Conservation (phyloP, 2,113 vertebrate species). For the Parus major region DNA sequence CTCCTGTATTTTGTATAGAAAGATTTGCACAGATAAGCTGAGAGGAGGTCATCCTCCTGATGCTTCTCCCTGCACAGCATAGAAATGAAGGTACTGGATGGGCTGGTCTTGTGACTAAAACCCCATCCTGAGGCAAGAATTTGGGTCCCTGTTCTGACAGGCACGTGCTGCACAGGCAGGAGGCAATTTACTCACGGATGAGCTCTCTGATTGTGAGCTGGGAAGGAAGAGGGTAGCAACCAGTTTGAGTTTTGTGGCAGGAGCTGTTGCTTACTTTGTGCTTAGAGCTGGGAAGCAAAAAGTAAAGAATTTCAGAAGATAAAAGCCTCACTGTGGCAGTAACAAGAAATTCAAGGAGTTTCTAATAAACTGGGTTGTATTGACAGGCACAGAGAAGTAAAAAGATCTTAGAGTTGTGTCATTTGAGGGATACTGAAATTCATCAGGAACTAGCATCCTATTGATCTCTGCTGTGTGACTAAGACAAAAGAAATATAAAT, state of each 20-base stretch:
- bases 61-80: neutral
- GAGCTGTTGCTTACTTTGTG: neutral
- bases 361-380: neutral
- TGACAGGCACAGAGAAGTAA: neutral
- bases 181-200: neutral
- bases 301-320: neutral
- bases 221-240: neutral
- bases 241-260: neutral
- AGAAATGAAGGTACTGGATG: neutral
- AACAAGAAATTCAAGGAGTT: neutral
- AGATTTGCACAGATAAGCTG: neutral
- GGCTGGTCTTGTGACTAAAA: neutral
- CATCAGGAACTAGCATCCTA: neutral
- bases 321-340: neutral
- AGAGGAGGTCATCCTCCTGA: neutral
- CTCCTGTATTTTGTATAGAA: neutral
- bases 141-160: neutral
- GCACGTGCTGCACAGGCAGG: accelerated
- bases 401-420: neutral
- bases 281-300: neutral
- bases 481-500: neutral
- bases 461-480: neutral
- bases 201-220: neutral
- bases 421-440: neutral
- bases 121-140: neutral